Evolutionary conservation across 2,113 vertebrate genomes (phyloP), one percentile per base, ranked within the genome.

Genomic region (Podocnemis expansa): DNA sequence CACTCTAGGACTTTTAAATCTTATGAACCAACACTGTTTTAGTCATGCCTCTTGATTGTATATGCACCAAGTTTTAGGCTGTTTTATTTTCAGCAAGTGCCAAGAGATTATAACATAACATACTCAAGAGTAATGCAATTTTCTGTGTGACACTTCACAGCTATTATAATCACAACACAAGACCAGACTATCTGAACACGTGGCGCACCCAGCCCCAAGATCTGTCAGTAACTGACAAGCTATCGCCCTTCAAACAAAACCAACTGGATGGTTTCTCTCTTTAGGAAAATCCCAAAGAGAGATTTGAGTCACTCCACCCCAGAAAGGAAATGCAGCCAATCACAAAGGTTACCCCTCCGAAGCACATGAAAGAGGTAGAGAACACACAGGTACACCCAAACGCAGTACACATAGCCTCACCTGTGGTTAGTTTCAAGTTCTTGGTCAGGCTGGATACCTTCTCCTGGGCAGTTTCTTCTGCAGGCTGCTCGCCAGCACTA

Each of bases 361-460:
- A 80, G 52, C 4, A n/a, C n/a, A 60, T 1, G 54, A 54, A 73
- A 21, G 76, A 90, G 58, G 67, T 78, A 85, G 55, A 81, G 67
- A 51, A 67, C 34, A 22, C 27, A 47, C 7, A 10, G 47, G 10
- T 8, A 47, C 10, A 10, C 47, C 47, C 47, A 47, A 6, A 80
- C 14, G 22, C n/a, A 38, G 54, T 29, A 13, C 52, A 75, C 47
- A 78, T 34, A 78, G 54, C 29, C 96, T 97, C 93, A 99, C 99
- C 98, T 80, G 98, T 82, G 12, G 97, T 97, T 63, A 98, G 95
- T 73, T 96, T 98, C 76, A 98, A 94, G 3, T 97, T 98, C 95
- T 98, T 98, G 0, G 95, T 97, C 67, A 98, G 97, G 10, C 96
- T 93, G 0, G 96, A 94, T 4, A 98, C 98, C 84, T 99, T 98